Conservation (phyloP, 2,888 invertebrate species). For the Nemapogon koenigi region DNA sequence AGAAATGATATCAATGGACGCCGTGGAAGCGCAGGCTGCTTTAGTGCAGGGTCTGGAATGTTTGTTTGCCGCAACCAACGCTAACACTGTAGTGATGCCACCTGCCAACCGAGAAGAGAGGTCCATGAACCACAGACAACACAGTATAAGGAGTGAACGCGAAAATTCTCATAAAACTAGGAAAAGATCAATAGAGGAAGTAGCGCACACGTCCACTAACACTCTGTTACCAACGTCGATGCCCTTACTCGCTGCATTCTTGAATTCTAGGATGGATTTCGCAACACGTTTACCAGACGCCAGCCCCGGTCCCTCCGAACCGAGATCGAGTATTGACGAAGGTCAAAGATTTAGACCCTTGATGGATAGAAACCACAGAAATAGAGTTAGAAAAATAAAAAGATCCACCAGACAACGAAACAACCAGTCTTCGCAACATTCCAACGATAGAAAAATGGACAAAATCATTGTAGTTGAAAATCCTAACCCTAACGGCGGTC, state of each 20-base stretch:
- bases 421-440: constrained; percentile 32
- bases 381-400: constrained; percentile 61
- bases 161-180: constrained; percentile 48
- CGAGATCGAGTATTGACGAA: constrained; percentile 34
- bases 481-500: constrained; percentile 44
- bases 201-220: constrained; percentile 70
- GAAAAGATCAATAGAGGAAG: constrained; percentile 64
- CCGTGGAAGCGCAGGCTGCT: constrained; percentile 61
- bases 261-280: constrained; percentile 67
- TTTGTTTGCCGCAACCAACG: constrained; percentile 55
- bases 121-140: constrained; percentile 37
- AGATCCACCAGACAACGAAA: constrained; percentile 59
- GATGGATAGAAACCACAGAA: constrained; percentile 57
- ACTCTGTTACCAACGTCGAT: constrained; percentile 69
- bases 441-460: constrained; percentile 23
- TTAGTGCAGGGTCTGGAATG: constrained; percentile 62
- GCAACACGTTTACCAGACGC: constrained; percentile 41
- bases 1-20: constrained; percentile 47
- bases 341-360: constrained; percentile 43
- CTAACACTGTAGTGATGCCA: constrained; percentile 56
- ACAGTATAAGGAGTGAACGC: constrained; percentile 46
- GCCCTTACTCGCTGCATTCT: constrained; percentile 69
- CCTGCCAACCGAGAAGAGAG: constrained; percentile 47
- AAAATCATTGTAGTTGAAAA: constrained; percentile 31
- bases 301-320: constrained; percentile 28